Base-by-base conservation (phyloP, 2,888 invertebrate species). In the Drosophila neotestacea region DNA sequence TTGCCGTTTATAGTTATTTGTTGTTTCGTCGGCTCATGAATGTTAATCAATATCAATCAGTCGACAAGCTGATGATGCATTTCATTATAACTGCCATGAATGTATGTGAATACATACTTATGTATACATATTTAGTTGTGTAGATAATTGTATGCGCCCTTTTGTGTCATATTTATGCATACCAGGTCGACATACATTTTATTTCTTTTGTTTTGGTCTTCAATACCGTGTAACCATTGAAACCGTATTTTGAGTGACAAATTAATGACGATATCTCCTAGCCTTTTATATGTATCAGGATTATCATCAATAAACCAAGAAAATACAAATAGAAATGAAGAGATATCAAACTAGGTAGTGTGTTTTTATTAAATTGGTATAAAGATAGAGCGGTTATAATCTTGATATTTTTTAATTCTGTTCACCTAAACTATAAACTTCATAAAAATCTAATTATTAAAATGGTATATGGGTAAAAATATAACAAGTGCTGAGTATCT, bases 1-100 rank as follows among this genome's bases (percentile, higher is more conserved):
- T 52, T 59, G 47, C 34, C 56, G 48, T 60, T 55, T 50, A 38
- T 56, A 47, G 48, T 62, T 63, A 63, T 60, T 79, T 79, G 68
- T 76, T 64, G 39, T 54, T 68, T 61, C 38, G 63, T 70, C 59
- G 73, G 56, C 65, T 72, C 73, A 55, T 71, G 79, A 73, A 83
- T 85, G 73, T 81, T 85, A 88, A 88, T 85, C 81, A 77, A 83
- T 83, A 73, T 73, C 77, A 80, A 79, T 72, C 79, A 82, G 77
- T 44, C 54, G 65, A 60, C 70, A 65, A 63, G 70, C 74, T 72
- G 79, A 74, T 74, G 85, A 70, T 85, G 80, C 73, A 79, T 73
- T 80, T 78, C 72, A 82, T 80, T 85, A 82, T 77, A 63, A 41
- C 56, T 22, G 59, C 9, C 27, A 22, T 22, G 3, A 30, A 38